phyloP scores from a whole-genome alignment of 2,113 vertebrate species.

The Nannobrachium achirus region DNA sequence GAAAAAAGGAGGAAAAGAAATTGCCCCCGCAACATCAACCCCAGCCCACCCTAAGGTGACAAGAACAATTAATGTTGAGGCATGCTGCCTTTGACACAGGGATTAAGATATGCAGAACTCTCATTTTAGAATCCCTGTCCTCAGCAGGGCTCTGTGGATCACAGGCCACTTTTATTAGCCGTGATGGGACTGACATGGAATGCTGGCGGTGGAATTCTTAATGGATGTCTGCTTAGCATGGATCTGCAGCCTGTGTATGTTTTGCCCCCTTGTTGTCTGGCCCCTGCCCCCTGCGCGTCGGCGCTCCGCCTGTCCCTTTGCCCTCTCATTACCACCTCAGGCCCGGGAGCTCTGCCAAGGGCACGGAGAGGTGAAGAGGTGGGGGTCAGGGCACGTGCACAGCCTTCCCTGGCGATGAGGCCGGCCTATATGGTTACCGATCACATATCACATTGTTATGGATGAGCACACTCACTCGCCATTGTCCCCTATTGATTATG shows the following conservation, averaged over 20 bases:
- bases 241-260: slow-evolving; percentile 35
- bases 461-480: slow-evolving; percentile 32
- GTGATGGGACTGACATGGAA: slow-evolving; percentile 67
- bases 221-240: slow-evolving; percentile 63
- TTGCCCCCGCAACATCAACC: slow-evolving; percentile 12
- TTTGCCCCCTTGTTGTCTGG: slow-evolving; percentile 44
- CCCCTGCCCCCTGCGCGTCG: slow-evolving; percentile 43
- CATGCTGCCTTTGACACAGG: slow-evolving; percentile 48
- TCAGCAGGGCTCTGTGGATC: slow-evolving; percentile 69
- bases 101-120: slow-evolving; percentile 66
- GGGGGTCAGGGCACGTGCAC: slow-evolving; percentile 23
- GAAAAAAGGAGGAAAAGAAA: slow-evolving; percentile 10
- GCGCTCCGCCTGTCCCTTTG: slow-evolving; percentile 46
- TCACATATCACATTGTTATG: slow-evolving; percentile 38
- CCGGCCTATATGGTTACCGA: slow-evolving; percentile 12
- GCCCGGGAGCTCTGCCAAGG: slow-evolving; percentile 40
- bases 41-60: slow-evolving; percentile 55
- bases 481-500: slow-evolving; percentile 56
- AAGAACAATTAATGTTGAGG: slow-evolving; percentile 59
- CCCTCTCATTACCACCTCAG: slow-evolving; percentile 58
- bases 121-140: slow-evolving; percentile 57
- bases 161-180: slow-evolving; percentile 73
- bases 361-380: slow-evolving; percentile 44
- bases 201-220: slow-evolving; percentile 63
- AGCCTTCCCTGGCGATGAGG: slow-evolving; percentile 1